Conservation (phyloP, 2,113 vertebrate species). For the Brachyistius frenatus region DNA sequence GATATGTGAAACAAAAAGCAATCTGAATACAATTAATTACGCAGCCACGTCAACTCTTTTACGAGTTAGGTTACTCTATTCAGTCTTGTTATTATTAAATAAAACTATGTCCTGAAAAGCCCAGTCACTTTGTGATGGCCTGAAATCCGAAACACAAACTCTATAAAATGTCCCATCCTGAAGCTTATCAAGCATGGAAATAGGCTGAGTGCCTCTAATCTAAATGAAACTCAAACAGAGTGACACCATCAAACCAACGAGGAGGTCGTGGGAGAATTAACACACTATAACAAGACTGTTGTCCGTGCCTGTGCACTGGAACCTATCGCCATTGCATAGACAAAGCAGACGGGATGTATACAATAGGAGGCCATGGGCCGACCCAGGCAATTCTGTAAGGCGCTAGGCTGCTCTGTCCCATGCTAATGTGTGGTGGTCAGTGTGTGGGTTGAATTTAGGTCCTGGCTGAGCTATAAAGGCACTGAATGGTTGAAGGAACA, state of each 20-base stretch:
- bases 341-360: conserved; percentile 81
- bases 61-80: background rate
- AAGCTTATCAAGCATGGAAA: conserved; percentile 48
- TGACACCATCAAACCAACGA: conserved; percentile 63
- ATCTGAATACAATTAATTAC: background rate
- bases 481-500: conserved; percentile 68
- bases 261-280: conserved; percentile 79
- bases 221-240: conserved; percentile 60
- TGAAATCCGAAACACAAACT: conserved; percentile 16
- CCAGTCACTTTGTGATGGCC: background rate
- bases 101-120: background rate
- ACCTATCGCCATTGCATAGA: conserved; percentile 78
- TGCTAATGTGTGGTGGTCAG: conserved; percentile 63
- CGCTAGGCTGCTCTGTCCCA: conserved; percentile 49
- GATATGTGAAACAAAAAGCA: background rate
- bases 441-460: conserved; percentile 57
- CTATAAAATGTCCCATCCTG: conserved; percentile 19
- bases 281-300: conserved; percentile 73
- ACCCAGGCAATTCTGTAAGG: conserved; percentile 57
- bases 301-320: conserved; percentile 78
- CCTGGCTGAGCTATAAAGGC: conserved; percentile 60
- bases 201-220: conserved; percentile 41
- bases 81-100: background rate
- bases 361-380: conserved; percentile 74
- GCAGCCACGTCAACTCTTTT: background rate